phyloP scores from a whole-genome alignment of 1,140 invertebrate genomes.

The Paraescarpia echinospica region DNA sequence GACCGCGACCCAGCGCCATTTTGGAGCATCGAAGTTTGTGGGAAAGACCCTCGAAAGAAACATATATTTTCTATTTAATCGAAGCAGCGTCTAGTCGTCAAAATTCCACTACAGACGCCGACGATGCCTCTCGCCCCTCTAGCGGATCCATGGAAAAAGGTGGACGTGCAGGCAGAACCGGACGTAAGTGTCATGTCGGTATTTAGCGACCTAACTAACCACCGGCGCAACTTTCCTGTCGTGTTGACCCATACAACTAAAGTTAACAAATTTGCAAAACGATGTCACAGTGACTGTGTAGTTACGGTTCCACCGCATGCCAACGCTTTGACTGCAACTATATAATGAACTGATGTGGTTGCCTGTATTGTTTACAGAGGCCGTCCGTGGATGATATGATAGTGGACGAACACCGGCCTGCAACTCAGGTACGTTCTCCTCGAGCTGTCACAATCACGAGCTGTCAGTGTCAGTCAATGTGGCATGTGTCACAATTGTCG shows the following conservation, averaged over 20 bases:
- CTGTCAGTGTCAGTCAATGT: neutral
- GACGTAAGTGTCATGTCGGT: constrained; percentile 39
- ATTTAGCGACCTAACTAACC: neutral
- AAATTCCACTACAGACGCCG: constrained; percentile 48
- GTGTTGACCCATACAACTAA: neutral
- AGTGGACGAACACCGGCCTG: neutral
- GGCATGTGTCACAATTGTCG: neutral
- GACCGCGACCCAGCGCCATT: neutral
- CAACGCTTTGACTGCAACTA: neutral
- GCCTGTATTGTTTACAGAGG: neutral
- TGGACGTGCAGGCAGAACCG: constrained; percentile 50
- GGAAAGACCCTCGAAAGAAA: neutral
- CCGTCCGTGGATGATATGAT: neutral
- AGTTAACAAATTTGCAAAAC: neutral
- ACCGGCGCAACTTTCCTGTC: neutral
- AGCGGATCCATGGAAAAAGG: constrained; percentile 54
- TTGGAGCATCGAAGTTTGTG: constrained; percentile 4
- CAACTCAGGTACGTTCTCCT: neutral
- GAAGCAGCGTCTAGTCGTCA: constrained; percentile 22
- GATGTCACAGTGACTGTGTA: neutral
- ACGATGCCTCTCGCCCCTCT: constrained; percentile 55
- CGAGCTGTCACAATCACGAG: neutral
- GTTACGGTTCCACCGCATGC: neutral
- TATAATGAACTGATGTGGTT: neutral
- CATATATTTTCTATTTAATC: neutral